Evolutionary conservation across 2,888 invertebrate genomes (phyloP), one percentile per base, ranked within the genome.

Genomic region (Drosophila falleni): DNA sequence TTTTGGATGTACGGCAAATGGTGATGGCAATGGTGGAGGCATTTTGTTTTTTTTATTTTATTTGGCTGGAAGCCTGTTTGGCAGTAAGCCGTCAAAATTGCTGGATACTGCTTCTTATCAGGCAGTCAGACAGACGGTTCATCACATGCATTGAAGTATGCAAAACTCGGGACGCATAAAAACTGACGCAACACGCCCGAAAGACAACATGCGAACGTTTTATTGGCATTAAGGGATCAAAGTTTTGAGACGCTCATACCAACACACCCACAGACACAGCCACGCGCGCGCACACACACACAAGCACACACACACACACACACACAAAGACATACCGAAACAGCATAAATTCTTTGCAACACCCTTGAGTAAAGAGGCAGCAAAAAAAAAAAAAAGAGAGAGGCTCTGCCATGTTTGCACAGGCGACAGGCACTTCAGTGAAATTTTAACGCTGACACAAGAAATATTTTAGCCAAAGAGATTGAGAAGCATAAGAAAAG

Each of bases 151-250:
- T 70, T 77, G 74, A 77, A 77, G 77, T 77, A 77, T 78, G 78
- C 75, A 78, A 78, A 78, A 51, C 77, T 71, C 59, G 62, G 71
- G 54, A 58, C 75, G 66, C 71, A 83, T 82, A 84, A 81, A 81
- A 84, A 84, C 64, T 81, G 82, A 84, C 84, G 78, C 84, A 84
- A 81, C 82, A 83, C 78, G 84, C 76, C 69, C 74, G 71, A 68
- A 81, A 85, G 82, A 81, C 86, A 82, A 80, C 86, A 85, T 85
- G 80, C 86, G 81, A 87, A 87, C 87, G 86, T 85, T 87, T 87
- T 87, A 87, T 87, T 87, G 87, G 86, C 81, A 86, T 87, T 87
- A 87, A 86, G 86, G 86, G 87, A 87, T 87, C 87, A 83, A 87
- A 78, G 81, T 74, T 78, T 76, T 77, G 67, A 69, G 77, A 74